Evolutionary conservation across 1,140 invertebrate species (phyloP).

Genomic region (Anastrepha obliqua): DNA sequence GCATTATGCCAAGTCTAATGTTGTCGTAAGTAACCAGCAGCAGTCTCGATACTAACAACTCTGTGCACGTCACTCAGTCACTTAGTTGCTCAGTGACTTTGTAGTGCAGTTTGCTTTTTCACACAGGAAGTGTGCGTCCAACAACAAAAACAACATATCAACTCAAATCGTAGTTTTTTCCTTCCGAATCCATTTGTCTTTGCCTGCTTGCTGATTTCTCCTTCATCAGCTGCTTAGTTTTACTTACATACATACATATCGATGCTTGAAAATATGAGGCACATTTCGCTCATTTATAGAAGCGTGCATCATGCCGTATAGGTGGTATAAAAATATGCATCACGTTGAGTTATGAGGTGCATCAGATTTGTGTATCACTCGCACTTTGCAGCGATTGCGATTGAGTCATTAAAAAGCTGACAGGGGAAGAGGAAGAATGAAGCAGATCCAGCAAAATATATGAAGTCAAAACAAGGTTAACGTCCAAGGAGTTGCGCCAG

Average conservation of each 20-base stretch:
- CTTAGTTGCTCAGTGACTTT: neutral
- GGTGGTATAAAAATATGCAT: no score
- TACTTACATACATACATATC: neutral
- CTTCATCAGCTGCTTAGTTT: neutral
- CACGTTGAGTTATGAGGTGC: no score
- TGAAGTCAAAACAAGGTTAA: no score
- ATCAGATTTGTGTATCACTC: no score
- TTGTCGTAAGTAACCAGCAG: neutral
- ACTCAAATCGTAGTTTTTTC: neutral
- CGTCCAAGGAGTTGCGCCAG: no score
- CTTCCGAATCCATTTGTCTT: neutral
- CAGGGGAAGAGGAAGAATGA: no score
- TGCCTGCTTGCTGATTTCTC: neutral
- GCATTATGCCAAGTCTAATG: neutral
- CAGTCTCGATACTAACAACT: neutral
- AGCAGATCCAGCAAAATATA: no score
- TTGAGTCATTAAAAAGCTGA: no score
- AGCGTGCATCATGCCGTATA: no score
- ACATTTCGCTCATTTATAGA: no score
- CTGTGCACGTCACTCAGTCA: conserved; percentile 5
- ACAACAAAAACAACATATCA: neutral
- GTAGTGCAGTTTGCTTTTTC: conserved; percentile 1
- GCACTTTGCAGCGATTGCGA: no score
- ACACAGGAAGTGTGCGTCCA: conserved; percentile 19
- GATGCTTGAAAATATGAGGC: no score